These are phyloP conservation scores for Cyphomyrus plagiostoma DNA, from an alignment of 2,113 vertebrate genomes.

Conservation along the genomic window DNA sequence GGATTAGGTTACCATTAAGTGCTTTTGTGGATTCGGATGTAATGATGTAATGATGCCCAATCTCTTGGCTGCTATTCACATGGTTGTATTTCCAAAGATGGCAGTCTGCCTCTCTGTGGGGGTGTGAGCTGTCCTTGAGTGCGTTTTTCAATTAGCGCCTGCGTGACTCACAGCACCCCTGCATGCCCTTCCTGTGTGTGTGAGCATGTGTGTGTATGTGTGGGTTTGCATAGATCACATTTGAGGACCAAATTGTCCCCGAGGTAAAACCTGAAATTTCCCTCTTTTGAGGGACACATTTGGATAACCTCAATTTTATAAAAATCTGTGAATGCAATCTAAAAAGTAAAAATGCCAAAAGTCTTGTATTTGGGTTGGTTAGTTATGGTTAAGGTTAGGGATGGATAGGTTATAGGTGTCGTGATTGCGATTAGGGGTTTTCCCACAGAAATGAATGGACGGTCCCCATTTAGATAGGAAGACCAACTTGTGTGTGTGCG, in stretches of 20 bases:
- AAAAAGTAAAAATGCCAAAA: too few species aligned
- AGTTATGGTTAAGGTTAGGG: too few species aligned
- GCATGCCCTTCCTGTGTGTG: background rate
- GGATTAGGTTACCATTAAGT: background rate
- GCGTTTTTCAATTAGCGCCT: conserved; percentile 20
- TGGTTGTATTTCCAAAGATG: background rate
- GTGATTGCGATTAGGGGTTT: too few species aligned
- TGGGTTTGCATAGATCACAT: background rate
- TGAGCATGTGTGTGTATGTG: background rate
- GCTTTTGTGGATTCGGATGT: background rate
- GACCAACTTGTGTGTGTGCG: background rate
- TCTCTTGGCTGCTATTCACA: conserved; percentile 3
- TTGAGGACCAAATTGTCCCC: too few species aligned
- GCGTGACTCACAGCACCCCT: background rate
- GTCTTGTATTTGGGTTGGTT: too few species aligned
- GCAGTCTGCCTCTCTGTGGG: background rate
- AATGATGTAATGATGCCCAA: background rate
- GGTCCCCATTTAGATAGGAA: too few species aligned
- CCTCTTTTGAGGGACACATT: too few species aligned
- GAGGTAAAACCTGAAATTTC: too few species aligned
- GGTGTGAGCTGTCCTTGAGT: background rate
- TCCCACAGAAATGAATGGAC: too few species aligned
- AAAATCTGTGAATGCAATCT: too few species aligned
- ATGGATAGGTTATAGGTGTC: too few species aligned
- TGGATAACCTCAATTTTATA: too few species aligned